These are phyloP conservation scores for Uloborus plumipes DNA, from an alignment of 2,888 invertebrate genomes.

Conservation along the genomic window DNA sequence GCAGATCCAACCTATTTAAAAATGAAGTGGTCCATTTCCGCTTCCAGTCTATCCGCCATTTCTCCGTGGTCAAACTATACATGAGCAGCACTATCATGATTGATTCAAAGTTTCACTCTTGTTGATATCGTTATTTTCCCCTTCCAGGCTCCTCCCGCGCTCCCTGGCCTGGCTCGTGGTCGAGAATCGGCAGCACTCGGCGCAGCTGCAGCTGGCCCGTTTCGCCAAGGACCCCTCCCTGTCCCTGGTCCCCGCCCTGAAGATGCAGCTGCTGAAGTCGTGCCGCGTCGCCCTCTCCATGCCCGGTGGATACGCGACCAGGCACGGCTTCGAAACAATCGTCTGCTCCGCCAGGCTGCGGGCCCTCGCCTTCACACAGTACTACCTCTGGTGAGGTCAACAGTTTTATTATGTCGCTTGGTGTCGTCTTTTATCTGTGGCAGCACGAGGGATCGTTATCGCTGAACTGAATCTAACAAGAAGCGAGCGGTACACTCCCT, in stretches of 20 bases:
- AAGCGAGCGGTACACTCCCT: no score
- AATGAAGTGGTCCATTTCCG: no score
- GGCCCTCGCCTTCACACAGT: slow-evolving; percentile 55
- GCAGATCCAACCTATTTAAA: no score
- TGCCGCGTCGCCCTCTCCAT: slow-evolving; percentile 58
- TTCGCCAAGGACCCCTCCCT: slow-evolving; percentile 47
- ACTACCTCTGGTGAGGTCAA: slow-evolving; percentile 59
- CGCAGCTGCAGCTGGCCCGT: slow-evolving; percentile 57
- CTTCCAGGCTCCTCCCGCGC: slow-evolving; percentile 50
- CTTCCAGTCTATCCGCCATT: no score
- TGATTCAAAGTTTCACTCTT: no score
- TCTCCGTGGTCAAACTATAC: no score
- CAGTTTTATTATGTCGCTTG: background rate
- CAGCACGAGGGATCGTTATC: no score
- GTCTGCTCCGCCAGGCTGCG: slow-evolving; percentile 55
- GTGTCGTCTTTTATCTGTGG: background rate
- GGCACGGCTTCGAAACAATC: slow-evolving; percentile 58
- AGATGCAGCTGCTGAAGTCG: slow-evolving; percentile 64
- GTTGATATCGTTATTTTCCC: background rate
- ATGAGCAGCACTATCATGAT: no score
- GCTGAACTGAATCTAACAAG: no score
- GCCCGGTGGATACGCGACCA: slow-evolving; percentile 44
- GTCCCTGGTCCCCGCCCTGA: slow-evolving; percentile 42
- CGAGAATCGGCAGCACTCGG: slow-evolving; percentile 53
- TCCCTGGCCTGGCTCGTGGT: slow-evolving; percentile 58